phyloP scores from a whole-genome alignment of 2,113 vertebrate species.

The Neolamprologus cancellatus region DNA sequence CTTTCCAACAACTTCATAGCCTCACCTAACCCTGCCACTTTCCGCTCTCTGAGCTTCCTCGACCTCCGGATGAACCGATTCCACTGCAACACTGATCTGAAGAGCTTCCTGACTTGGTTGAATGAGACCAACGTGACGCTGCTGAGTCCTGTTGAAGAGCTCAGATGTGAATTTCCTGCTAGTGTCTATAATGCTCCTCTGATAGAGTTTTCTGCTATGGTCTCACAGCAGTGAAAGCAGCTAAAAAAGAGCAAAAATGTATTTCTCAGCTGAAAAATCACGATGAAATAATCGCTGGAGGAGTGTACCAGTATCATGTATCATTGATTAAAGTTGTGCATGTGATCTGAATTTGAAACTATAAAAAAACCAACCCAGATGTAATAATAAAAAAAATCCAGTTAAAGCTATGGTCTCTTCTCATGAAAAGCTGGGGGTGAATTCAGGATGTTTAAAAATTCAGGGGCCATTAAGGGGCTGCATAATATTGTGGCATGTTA shows the following conservation, averaged over 20 bases:
- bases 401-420: neutral
- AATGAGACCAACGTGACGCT: conserved; percentile 72
- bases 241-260: neutral
- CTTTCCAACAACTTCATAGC: conserved; percentile 79
- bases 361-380: neutral
- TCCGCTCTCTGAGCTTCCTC: conserved; percentile 66
- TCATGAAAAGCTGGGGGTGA: neutral
- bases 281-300: neutral
- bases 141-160: conserved; percentile 35
- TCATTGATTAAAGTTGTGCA: neutral
- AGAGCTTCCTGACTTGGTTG: conserved; percentile 74
- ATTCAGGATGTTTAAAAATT: neutral
- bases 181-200: conserved; percentile 12
- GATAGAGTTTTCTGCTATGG: neutral
- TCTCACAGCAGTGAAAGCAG: neutral
- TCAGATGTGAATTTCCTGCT: conserved; percentile 74
- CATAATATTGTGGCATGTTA: neutral
- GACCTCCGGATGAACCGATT: conserved; percentile 75
- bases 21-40: conserved; percentile 70
- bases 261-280: neutral
- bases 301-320: neutral
- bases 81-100: conserved; percentile 62
- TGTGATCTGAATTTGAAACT: neutral
- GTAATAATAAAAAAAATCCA: neutral
- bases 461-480: neutral